Conservation (phyloP, 1,140 invertebrate genomes). For the Protaetia brevitarsis region DNA sequence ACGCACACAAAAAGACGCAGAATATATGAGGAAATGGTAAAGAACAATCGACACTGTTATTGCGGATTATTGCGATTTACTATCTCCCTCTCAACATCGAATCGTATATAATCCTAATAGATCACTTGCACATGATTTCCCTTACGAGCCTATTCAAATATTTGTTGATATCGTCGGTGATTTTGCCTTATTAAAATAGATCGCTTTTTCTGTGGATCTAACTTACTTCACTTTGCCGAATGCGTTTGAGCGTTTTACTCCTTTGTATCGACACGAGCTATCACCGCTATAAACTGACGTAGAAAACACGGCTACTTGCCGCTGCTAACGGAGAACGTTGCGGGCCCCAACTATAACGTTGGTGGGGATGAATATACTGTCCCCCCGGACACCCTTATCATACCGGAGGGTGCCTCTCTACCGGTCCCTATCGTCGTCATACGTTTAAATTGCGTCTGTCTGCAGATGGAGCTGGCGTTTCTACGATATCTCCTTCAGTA, state of each 20-base stretch:
- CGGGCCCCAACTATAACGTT: background rate
- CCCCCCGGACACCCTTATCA: conserved; percentile 10
- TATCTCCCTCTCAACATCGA: too few relatives aligned
- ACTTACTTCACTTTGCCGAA: conserved; percentile 13
- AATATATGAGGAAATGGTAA: background rate
- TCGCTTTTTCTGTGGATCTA: background rate
- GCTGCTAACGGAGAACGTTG: background rate
- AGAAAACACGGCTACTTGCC: background rate
- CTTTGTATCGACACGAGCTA: conserved; percentile 5
- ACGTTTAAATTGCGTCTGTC: conserved; percentile 8
- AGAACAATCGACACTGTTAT: background rate
- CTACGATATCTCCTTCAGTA: too few relatives aligned
- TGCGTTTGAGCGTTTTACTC: background rate
- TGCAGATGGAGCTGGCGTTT: too few relatives aligned
- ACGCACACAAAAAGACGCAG: background rate
- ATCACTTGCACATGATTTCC: too few relatives aligned
- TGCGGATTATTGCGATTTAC: background rate
- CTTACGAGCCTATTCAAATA: background rate
- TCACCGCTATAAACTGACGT: conserved; percentile 6
- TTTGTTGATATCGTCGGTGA: background rate
- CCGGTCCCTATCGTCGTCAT: background rate
- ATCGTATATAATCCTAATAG: background rate
- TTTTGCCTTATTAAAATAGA: background rate
- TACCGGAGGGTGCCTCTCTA: background rate
- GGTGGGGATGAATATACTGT: conserved; percentile 13